Percentiles rank a stretch among this genome's conserved stretches.
phyloP scores from a whole-genome alignment of 2,797 vertebrate species.

The Coregonus ussuriensis region DNA sequence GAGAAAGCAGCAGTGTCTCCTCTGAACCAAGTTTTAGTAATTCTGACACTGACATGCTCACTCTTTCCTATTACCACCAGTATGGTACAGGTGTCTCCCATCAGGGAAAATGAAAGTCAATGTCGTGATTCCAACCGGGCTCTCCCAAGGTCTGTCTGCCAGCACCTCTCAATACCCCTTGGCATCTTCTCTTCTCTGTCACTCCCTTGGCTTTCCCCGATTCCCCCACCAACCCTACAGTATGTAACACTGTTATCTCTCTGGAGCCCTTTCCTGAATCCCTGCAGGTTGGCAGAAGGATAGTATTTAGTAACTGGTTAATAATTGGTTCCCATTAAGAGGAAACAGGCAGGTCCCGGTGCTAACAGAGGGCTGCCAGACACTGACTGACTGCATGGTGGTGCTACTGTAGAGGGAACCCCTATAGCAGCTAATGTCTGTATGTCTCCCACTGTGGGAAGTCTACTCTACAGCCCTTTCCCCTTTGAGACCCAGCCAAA shows the following conservation, averaged over 20 bases:
- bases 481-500: slow-evolving; percentile 45
- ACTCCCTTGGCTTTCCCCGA: slow-evolving; percentile 20
- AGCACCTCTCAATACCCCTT: slow-evolving; percentile 12
- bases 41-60: slow-evolving; percentile 4
- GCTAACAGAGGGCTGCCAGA: slow-evolving; percentile 40
- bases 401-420: slow-evolving; percentile 38
- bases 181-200: not conserved
- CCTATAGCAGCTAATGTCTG: slow-evolving; percentile 4
- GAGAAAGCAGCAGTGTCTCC: not conserved
- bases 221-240: not conserved
- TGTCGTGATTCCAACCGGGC: not conserved
- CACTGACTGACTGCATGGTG: slow-evolving; percentile 19
- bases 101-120: not conserved
- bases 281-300: slow-evolving; percentile 56
- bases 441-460: slow-evolving; percentile 43
- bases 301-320: slow-evolving; percentile 54
- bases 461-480: slow-evolving; percentile 6
- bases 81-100: slow-evolving; percentile 10
- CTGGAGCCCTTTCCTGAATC: slow-evolving; percentile 59
- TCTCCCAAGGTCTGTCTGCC: slow-evolving; percentile 17
- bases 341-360: slow-evolving; percentile 43
- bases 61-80: slow-evolving; percentile 15
- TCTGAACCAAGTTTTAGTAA: not conserved
- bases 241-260: slow-evolving; percentile 55
- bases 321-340: slow-evolving; percentile 60